Base-by-base conservation (phyloP, 2,888 invertebrate species). In the Dioctria rufipes region DNA sequence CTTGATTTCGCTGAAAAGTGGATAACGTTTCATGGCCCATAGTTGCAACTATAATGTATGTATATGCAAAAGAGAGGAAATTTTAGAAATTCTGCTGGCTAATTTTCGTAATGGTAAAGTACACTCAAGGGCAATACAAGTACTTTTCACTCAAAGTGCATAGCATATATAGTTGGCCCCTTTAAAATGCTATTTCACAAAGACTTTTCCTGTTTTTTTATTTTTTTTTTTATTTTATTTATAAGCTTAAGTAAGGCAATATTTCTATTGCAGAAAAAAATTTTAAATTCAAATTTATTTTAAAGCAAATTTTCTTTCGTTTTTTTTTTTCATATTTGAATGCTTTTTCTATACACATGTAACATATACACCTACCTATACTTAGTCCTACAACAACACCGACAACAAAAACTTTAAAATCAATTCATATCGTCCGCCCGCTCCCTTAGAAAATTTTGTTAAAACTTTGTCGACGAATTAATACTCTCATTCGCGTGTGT, bases 391-490 rank as follows among this genome's bases (percentile, higher is more conserved):
- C 25, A 25, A n/a, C 65, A 65, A 39, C 65, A 5, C 42, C 65
- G 9, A n/a, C 11, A 65, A 40, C 42, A 65, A 65, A 65, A 37
- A 5, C 5, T 42, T 42, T n/a, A 37, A 39, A 25, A 37, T 51
- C 9, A 37, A 39, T 39, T 54, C 54, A n/a, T 11, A 11, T 54
- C 6, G 4, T 11, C 54, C 39, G 25, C 3, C 37, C 37, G 42
- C 6, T 37, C 51, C 39, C 51, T n/a, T 49, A 49, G 49, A 39
- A 51, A 39, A 37, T 37, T 51, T 69, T 37, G 4, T 5, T 11
- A 8, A 69, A 69, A 69, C 51, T 69, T 69, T 69, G 51, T 69
- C 69, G 69, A 69, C 51, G 69, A 69, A 69, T 69, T 37, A 37
- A 67, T 25, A 8, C 11, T 49, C 69, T 39, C 69, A 39, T 51